Conservation (phyloP, 2,113 vertebrate genomes). For the Pandion haliaetus region DNA sequence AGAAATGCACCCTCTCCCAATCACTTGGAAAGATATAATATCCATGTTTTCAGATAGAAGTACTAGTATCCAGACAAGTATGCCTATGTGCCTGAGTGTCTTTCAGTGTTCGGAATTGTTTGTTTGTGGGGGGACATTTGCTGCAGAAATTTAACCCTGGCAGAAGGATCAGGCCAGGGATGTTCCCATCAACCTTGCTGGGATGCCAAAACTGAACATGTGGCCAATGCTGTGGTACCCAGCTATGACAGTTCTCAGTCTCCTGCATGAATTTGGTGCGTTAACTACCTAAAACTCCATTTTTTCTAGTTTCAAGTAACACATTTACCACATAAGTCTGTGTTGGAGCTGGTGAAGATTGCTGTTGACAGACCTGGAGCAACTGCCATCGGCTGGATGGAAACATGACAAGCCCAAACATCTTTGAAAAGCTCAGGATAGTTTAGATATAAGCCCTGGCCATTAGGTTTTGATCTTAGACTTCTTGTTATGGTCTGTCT, state of each 20-base stretch:
- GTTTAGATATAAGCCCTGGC: background rate
- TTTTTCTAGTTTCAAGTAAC: background rate
- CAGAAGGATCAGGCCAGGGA: background rate
- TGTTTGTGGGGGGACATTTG: background rate
- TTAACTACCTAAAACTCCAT: background rate
- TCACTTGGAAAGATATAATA: background rate
- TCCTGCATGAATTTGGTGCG: accelerated
- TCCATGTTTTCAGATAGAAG: background rate
- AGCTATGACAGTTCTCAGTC: background rate
- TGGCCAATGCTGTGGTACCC: background rate
- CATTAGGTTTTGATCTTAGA: background rate
- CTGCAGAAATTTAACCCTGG: background rate
- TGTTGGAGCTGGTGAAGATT: background rate
- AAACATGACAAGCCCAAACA: background rate
- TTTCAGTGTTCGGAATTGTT: background rate
- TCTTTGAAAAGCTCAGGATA: background rate
- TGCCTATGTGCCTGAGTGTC: accelerated
- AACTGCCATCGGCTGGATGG: background rate
- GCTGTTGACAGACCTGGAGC: background rate
- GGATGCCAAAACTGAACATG: background rate
- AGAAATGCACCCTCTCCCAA: background rate
- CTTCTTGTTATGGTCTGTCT: background rate
- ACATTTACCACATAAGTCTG: background rate
- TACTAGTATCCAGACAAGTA: background rate
- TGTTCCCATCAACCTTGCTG: background rate